Conservation (phyloP, 2,113 vertebrate genomes). For the Mesitornis unicolor region DNA sequence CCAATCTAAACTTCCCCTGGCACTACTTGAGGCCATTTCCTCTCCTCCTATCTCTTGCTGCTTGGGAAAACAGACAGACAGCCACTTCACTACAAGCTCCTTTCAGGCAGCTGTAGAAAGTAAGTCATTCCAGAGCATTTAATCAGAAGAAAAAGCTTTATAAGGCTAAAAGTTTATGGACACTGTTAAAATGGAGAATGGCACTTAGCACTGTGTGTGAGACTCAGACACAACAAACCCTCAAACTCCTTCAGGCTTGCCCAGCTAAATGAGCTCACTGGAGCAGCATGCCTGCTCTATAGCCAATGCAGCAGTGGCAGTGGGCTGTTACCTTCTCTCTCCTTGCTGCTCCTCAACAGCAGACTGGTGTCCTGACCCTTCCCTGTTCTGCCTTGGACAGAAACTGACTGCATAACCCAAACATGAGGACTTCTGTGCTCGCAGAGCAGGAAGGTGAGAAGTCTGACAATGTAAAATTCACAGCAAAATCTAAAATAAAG, state of each 20-base stretch:
- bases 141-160: neutral
- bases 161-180: neutral
- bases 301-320: neutral
- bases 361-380: neutral
- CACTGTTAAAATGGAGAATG: neutral
- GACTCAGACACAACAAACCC: rapidly evolving
- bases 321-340: neutral
- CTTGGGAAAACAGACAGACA: neutral
- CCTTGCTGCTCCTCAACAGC: neutral
- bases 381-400: neutral
- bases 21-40: neutral
- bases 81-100: neutral
- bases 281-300: neutral
- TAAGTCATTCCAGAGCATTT: neutral
- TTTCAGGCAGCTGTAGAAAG: neutral
- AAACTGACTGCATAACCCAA: neutral
- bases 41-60: neutral
- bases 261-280: neutral
- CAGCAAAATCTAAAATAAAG: neutral
- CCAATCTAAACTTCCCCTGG: neutral
- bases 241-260: neutral
- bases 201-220: neutral
- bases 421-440: neutral
- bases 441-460: neutral
- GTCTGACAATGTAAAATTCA: neutral